Percentiles rank a stretch among this genome's conserved stretches.
These are phyloP conservation scores for Choristoneura rosaceana DNA, from an alignment of 2,888 invertebrate species.

Conservation along the genomic window DNA sequence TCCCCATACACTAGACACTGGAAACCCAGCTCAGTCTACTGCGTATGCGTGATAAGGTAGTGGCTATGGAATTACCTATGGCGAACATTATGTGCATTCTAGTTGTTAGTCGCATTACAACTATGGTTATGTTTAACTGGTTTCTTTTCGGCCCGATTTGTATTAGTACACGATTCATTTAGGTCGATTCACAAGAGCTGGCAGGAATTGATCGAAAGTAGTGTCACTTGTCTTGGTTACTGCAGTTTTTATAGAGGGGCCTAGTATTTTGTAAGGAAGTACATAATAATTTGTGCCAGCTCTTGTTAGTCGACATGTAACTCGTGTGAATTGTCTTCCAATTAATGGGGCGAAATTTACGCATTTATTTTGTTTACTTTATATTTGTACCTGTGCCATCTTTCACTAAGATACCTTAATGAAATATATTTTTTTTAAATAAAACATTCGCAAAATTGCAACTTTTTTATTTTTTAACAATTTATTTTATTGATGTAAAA, in stretches of 20 bases:
- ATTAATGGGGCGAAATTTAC: slow-evolving; percentile 3
- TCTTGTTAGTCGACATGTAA: no score
- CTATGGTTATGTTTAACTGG: not conserved
- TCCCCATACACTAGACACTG: no score
- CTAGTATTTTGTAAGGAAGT: no score
- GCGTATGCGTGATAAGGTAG: no score
- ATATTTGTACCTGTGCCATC: not conserved
- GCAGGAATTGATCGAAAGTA: no score
- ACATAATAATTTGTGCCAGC: no score
- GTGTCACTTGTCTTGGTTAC: no score
- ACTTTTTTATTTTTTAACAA: slow-evolving; percentile 74
- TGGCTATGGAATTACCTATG: no score
- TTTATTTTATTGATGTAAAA: slow-evolving; percentile 64
- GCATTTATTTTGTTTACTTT: slow-evolving; percentile 1
- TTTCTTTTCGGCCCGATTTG: not conserved
- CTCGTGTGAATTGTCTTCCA: slow-evolving; percentile 13
- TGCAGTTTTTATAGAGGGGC: no score
- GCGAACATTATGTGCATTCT: not conserved
- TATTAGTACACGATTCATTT: not conserved
- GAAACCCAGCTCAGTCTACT: no score
- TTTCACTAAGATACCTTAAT: not conserved
- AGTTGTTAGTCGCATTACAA: not conserved
- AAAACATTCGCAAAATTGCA: slow-evolving; percentile 54
- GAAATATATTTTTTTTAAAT: slow-evolving; percentile 43
- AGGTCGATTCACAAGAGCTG: no score